Evolutionary conservation across 2,113 vertebrate species (phyloP).

Genomic region (Fulica atra): DNA sequence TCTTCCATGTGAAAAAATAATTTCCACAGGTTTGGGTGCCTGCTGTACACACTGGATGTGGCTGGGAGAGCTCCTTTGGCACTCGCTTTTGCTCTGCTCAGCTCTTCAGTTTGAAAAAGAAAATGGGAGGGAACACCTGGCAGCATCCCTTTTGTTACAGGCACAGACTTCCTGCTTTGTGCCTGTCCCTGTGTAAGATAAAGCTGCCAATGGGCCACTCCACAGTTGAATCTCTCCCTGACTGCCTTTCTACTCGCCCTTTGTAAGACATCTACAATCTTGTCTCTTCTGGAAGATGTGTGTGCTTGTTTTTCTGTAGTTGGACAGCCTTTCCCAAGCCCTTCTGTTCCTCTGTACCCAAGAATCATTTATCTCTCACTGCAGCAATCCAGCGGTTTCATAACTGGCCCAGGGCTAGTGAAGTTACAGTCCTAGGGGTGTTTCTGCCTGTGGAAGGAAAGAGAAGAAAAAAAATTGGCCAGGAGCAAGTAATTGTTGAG

Average conservation of each 20-base stretch:
- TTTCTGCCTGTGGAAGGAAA: not conserved
- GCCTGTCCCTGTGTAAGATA: not conserved
- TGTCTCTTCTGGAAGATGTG: not conserved
- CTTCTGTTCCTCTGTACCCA: not conserved
- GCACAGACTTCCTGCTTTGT: not conserved
- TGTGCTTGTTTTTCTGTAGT: not conserved
- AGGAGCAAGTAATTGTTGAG: not conserved
- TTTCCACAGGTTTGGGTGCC: not conserved
- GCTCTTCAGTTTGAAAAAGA: not conserved
- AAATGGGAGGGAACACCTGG: not conserved
- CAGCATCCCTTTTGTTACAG: not conserved
- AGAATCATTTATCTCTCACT: not conserved
- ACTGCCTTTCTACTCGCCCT: not conserved
- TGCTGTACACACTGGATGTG: not conserved
- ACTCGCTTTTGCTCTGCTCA: not conserved
- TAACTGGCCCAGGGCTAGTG: not conserved
- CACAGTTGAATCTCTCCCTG: not conserved
- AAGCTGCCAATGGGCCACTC: not conserved
- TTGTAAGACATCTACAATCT: not conserved
- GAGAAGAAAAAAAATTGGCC: not conserved
- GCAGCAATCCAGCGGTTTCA: not conserved
- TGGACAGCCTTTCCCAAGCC: not conserved
- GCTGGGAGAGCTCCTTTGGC: not conserved
- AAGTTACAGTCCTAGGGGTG: not conserved
- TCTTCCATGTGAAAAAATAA: not conserved